Percentiles rank a stretch among this genome's conserved stretches.
These are phyloP conservation scores for Leguminivora glycinivorella DNA, from an alignment of 1,140 invertebrate genomes.

Conservation along the genomic window DNA sequence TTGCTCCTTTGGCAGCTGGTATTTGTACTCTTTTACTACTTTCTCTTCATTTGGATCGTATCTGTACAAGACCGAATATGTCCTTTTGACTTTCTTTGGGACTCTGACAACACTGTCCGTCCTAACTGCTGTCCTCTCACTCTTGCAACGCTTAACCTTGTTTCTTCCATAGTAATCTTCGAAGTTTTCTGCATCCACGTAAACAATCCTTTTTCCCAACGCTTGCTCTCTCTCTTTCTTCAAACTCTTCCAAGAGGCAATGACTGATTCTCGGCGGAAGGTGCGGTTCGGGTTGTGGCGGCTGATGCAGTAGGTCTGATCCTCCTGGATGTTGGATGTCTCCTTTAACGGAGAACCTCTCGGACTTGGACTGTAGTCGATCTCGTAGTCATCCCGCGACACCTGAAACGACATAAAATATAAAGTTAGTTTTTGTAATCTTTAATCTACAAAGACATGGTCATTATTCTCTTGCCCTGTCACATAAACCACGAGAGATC, in stretches of 20 bases:
- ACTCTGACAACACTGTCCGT: constrained; percentile 49
- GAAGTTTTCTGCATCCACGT: constrained; percentile 65
- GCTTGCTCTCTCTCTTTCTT: constrained; percentile 73
- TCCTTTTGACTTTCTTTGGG: constrained; percentile 69
- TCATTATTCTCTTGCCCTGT: constrained; percentile 33
- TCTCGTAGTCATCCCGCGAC: constrained; percentile 70
- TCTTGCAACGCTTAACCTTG: constrained; percentile 72
- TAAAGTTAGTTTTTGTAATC: constrained; percentile 15
- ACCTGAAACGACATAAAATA: constrained; percentile 59
- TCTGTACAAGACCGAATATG: constrained; percentile 72
- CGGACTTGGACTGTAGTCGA: constrained; percentile 68
- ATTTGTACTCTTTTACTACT: constrained; percentile 73
- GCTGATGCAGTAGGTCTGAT: constrained; percentile 64
- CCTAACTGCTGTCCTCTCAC: constrained; percentile 64
- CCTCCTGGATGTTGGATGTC: constrained; percentile 72
- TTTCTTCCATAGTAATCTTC: constrained; percentile 72
- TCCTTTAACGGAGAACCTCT: constrained; percentile 69
- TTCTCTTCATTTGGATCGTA: constrained; percentile 71
- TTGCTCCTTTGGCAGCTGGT: constrained; percentile 58
- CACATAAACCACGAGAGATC: constrained; percentile 47
- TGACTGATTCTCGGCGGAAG: constrained; percentile 68
- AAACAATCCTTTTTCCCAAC: constrained; percentile 65
- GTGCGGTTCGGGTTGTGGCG: constrained; percentile 74
- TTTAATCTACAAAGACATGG: constrained; percentile 8
- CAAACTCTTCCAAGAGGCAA: constrained; percentile 71